These are phyloP conservation scores for Sebastes minor DNA, from an alignment of 2,797 vertebrate species.

Conservation along the genomic window DNA sequence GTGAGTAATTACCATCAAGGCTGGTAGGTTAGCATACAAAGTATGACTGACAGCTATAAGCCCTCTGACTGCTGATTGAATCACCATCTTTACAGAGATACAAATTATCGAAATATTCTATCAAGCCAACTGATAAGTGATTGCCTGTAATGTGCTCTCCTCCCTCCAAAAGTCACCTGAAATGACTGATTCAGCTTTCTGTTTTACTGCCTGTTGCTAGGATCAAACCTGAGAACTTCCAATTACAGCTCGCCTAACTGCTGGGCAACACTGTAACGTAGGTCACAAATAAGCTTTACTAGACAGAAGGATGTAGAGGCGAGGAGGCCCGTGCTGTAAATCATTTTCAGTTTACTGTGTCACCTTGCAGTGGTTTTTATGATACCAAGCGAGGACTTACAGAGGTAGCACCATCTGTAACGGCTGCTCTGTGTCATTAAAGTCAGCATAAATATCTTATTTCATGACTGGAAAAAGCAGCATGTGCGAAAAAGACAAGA, in stretches of 20 bases:
- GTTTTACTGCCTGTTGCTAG: not conserved
- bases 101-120: constrained; percentile 32
- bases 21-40: constrained; percentile 54
- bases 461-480: constrained; percentile 34
- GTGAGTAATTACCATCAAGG: constrained; percentile 64
- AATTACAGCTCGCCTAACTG: not conserved
- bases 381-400: not conserved
- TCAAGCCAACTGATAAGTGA: constrained; percentile 11
- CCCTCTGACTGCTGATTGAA: constrained; percentile 37
- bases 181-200: not conserved
- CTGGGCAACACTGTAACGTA: not conserved
- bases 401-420: constrained; percentile 4
- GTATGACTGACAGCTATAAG: constrained; percentile 63
- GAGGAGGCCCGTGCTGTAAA: constrained; percentile 6
- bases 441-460: constrained; percentile 27
- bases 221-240: constrained; percentile 5
- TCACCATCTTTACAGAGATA: constrained; percentile 17
- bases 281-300: constrained; percentile 1
- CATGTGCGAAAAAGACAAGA: not conserved
- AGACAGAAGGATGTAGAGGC: not conserved
- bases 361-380: constrained; percentile 27
- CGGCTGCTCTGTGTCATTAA: constrained; percentile 1
- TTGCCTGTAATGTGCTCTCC: not conserved
- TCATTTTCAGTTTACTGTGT: constrained; percentile 9
- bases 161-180: not conserved